Evolutionary conservation across 2,113 vertebrate genomes (phyloP).

Genomic region (Struthidea cinerea): DNA sequence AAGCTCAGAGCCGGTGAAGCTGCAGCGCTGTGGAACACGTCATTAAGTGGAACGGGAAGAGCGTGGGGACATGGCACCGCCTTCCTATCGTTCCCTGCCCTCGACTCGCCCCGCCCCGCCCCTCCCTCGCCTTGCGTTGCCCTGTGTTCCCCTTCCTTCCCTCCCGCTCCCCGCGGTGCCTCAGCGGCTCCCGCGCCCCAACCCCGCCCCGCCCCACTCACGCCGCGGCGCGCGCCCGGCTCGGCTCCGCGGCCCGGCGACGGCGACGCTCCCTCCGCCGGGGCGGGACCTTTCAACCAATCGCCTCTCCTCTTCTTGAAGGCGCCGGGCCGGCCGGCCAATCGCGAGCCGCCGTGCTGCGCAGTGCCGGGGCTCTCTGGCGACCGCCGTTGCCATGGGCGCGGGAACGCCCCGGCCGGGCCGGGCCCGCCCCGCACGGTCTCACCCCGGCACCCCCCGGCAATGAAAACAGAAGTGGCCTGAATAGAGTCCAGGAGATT

Average conservation of each 20-base stretch:
- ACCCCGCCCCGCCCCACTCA: neutral
- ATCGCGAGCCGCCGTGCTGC: neutral
- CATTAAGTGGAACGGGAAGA: rapidly evolving
- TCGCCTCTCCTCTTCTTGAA: neutral
- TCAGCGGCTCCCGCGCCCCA: neutral
- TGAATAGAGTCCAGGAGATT: constrained; percentile 32
- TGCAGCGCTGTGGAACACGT: rapidly evolving
- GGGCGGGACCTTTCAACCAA: neutral
- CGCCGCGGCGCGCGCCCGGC: neutral
- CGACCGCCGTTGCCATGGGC: neutral
- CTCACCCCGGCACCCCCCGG: neutral
- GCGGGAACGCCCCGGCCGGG: neutral
- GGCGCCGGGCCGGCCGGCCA: neutral
- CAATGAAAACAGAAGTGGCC: neutral
- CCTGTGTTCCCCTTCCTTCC: rapidly evolving
- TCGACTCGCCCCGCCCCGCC: rapidly evolving
- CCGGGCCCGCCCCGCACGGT: neutral
- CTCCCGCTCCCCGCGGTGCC: neutral
- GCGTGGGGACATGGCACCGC: rapidly evolving
- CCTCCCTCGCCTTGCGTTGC: rapidly evolving
- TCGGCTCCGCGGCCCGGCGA: neutral
- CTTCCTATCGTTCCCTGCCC: too few relatives aligned
- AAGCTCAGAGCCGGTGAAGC: neutral
- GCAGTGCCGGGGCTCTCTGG: neutral
- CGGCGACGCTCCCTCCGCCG: neutral